Evolutionary conservation across 2,113 vertebrate species (phyloP), one percentile per base, ranked within the genome.

Genomic region (Centropus unirufus): DNA sequence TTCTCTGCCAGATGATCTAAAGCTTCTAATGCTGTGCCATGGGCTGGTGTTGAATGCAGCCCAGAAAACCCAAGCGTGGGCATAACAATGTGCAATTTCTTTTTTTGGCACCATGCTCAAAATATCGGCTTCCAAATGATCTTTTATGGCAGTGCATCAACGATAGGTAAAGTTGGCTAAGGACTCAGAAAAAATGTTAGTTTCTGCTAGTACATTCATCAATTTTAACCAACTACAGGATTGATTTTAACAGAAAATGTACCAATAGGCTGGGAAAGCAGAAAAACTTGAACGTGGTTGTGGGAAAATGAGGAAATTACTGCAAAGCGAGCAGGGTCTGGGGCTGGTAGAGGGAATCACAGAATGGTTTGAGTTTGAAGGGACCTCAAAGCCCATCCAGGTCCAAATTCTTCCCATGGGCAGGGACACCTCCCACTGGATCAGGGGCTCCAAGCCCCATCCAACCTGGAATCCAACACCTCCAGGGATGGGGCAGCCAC

Each of bases 131-230:
- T 57, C 83, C 40, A 23, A 63, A 18, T 5, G 21, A 11, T 46
- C 70, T 52, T 39, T 29, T 29, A 29, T 29, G 78, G 78, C 36
- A 79, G 44, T 40, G 36, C 67, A 79, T 22, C 67, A 36, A 1
- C 1, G 18, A 4, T 1, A 58, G 67, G 18, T 15, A 9, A 27
- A 42, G 12, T 6, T 8, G 46, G 87, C 51, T 34, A 29, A 16
- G 30, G 20, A 72, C 40, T 68, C 0, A 1, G 40, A 39, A 22
- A 7, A 59, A 13, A 4, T 0, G 6, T 44, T 55, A 5, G 36
- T 47, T 86, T 69, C 57, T 54, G 22, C n/a, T 29, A 9, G 42
- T 1, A 20, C 1, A 0, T 68, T 44, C 73, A 21, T 79, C 83
- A 83, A 55, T 83, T 68, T 46, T 46, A 69, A 51, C 62, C 67